A percentile compares a stretch with the other conserved stretches of the same genome.
Conservation (phyloP, 2,888 invertebrate species). For the Hyposoter dolosus region DNA sequence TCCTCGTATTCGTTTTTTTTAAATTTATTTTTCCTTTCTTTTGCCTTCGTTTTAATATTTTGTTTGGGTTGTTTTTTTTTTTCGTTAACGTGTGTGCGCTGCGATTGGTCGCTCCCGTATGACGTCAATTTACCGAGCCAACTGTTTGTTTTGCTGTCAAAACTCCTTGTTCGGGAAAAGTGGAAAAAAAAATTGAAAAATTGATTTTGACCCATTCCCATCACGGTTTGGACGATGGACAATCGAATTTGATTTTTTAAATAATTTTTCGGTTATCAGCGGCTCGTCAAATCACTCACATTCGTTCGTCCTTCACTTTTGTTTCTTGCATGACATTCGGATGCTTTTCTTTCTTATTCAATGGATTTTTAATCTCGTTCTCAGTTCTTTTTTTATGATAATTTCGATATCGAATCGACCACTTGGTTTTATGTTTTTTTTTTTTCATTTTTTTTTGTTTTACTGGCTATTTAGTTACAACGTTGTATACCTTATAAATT, state of each 20-base stretch:
- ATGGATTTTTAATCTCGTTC: not conserved
- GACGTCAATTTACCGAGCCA: not conserved
- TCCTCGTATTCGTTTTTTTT: slow-evolving; percentile 49
- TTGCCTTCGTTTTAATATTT: not conserved
- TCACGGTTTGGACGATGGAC: not conserved
- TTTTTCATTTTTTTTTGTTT: slow-evolving; percentile 33
- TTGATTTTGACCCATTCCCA: not conserved
- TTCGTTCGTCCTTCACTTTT: not conserved
- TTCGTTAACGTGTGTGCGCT: slow-evolving; percentile 17
- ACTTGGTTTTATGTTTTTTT: slow-evolving; percentile 16
- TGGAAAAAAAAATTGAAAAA: not conserved
- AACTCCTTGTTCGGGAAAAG: not conserved
- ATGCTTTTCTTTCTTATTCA: slow-evolving; percentile 18
- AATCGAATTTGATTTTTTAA: not conserved
- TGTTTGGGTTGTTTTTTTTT: not conserved
- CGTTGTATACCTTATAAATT: slow-evolving; percentile 70
- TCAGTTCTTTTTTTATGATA: slow-evolving; percentile 22
- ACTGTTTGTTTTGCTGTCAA: not conserved
- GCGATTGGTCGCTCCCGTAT: slow-evolving; percentile 5
- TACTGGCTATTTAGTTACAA: slow-evolving; percentile 69
- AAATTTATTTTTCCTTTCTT: too few relatives aligned
- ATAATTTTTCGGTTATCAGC: not conserved
- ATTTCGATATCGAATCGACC: slow-evolving; percentile 66
- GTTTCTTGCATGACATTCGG: not conserved
- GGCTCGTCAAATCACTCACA: not conserved